phyloP scores from a whole-genome alignment of 2,797 vertebrate genomes.

The Lophotriccus pileatus region DNA sequence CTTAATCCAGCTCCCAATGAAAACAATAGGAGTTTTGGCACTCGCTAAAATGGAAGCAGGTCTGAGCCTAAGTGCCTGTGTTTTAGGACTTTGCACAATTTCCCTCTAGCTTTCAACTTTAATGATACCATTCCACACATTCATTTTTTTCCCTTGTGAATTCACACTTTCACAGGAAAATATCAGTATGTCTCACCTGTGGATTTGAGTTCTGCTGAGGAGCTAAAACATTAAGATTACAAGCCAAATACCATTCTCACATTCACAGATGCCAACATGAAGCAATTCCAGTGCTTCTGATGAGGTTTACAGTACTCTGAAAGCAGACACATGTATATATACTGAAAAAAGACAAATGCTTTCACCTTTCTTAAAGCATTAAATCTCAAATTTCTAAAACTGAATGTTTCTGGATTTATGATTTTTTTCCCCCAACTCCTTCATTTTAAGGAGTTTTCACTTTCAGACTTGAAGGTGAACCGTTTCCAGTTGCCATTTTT shows the following conservation, averaged over 20 bases:
- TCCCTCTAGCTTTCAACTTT: neutral
- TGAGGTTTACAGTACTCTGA: neutral
- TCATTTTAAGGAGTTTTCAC: neutral
- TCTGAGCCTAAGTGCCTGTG: neutral
- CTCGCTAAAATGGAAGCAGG: neutral
- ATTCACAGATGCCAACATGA: neutral
- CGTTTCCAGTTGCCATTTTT: neutral
- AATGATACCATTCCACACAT: neutral
- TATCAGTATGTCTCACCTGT: neutral
- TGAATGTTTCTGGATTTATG: neutral
- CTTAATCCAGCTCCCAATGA: constrained; percentile 6
- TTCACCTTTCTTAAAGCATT: neutral
- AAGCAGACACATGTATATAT: neutral
- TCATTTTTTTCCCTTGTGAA: neutral
- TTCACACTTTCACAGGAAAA: neutral
- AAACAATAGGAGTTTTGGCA: constrained; percentile 18
- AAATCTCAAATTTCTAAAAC: neutral
- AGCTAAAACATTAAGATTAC: neutral
- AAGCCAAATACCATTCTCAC: neutral
- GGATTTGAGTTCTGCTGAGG: neutral
- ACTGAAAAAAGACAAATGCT: neutral
- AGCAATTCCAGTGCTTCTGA: neutral
- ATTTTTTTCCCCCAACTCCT: neutral
- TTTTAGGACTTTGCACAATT: neutral
- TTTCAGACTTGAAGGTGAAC: neutral